Evolutionary conservation across 2,888 invertebrate genomes (phyloP), one percentile per base, ranked within the genome.

Genomic region (Gymnosoma rotundatum): DNA sequence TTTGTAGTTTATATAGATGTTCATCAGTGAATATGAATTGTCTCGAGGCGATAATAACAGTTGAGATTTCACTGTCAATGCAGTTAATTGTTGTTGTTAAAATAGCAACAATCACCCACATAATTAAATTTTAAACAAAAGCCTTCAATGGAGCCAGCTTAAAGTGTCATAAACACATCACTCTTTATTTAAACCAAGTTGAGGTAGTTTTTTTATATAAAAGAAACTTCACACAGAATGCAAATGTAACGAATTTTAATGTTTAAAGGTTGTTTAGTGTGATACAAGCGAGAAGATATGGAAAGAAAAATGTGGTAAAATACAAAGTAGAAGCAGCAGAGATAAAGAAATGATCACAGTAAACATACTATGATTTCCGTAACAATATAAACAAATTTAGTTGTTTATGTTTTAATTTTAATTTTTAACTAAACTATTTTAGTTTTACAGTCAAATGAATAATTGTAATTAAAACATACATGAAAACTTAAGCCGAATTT

Each of bases 61-160:
- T 25, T 56, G 25, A 73, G 64, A 81, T 81, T 84, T 81, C 81
- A 81, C 81, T 81, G 84, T 66, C 81, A 81, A 38, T 78, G 84
- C 69, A 78, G 61, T 63, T 80, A 73, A 63, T 66, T n/a, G n/a
- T 73, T 72, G 56, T 66, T 79, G 18, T 61, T 48, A 75, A 70
- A 75, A 72, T 16, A 72, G n/a, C 16, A 74, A 69, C 18, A 78
- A 69, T 38, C 72, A 48, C 80, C 80, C 61, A 84, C 66, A 63
- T 54, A 42, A 14, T 54, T 42, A 42, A 36, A 10, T 56, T 32
- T 66, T 8, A 38, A 60, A 66, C 50, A 60, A 61, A 81, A 69
- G 64, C 80, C 80, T 81, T 81, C 80, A 74, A 60, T 60, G 52
- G 32, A 61, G 58, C 25, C 45, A 58, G 20, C 32, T 42, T 54